These are phyloP conservation scores for Caenorhabditis sulstoni DNA, from an alignment of 2,888 invertebrate species.

Conservation along the genomic window DNA sequence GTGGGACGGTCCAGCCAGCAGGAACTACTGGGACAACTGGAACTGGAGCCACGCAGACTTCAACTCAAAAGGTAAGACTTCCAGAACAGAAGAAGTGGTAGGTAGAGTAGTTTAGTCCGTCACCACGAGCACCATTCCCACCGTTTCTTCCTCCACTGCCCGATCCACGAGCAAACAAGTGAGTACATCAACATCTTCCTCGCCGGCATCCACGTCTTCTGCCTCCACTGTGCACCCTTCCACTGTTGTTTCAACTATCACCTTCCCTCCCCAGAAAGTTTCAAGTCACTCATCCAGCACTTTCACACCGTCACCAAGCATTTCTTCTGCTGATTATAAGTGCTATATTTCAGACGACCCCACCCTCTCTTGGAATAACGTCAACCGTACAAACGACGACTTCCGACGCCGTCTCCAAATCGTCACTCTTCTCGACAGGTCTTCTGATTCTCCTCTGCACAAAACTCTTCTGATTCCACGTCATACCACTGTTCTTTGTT, in stretches of 20 bases:
- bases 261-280: too few relatives aligned
- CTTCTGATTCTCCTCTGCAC: constrained; percentile 16
- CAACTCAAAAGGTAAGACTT: too few relatives aligned
- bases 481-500: not conserved
- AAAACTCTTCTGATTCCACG: constrained; percentile 6
- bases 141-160: too few relatives aligned
- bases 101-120: too few relatives aligned
- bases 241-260: not conserved
- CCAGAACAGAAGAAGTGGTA: too few relatives aligned
- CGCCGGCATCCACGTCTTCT: not conserved
- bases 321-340: too few relatives aligned
- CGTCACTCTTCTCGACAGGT: constrained; percentile 20
- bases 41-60: not conserved
- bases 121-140: too few relatives aligned
- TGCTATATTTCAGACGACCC: constrained; percentile 16
- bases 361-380: constrained; percentile 2
- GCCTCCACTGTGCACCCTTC: too few relatives aligned
- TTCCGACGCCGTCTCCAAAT: constrained; percentile 3
- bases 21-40: constrained; percentile 17
- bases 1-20: not conserved
- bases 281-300: too few relatives aligned
- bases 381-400: constrained; percentile 19
- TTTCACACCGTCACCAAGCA: too few relatives aligned
- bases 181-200: too few relatives aligned
- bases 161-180: too few relatives aligned